Evolutionary conservation across 2,797 vertebrate genomes (phyloP), one percentile per base, ranked within the genome.

Genomic region (Sciurus vulgaris): DNA sequence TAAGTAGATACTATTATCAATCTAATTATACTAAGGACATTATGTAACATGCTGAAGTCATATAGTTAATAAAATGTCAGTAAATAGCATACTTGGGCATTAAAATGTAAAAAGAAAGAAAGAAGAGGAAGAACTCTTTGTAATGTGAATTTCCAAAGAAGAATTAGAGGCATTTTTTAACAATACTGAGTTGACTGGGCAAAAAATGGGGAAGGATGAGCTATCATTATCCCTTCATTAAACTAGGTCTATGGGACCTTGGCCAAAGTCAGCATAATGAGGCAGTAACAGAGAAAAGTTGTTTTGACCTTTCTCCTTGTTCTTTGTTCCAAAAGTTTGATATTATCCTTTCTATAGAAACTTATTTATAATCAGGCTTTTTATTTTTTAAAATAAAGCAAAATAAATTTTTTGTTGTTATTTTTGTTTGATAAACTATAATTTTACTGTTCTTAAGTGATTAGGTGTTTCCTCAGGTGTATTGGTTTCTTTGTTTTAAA

Each of bases 251-350:
- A 18, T 10, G 15, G 79, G 77, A 95, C 81, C 63, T 93, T 95
- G 85, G 86, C 91, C 94, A 96, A 97, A 95, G 94, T 95, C 95
- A 95, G 88, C 63, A 86, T 96, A 94, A 95, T 92, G 65, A 96
- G 26, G 12, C 7, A 20, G 38, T 54, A 89, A 97, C 54, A 87
- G 79, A 77, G 94, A 89, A 89, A 90, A 85, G 61, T 85, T 86
- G 18, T 30, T 63, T 35, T 94, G 95, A 94, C 67, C 88, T 92
- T 94, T 88, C 74, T 59, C 13, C 13, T 90, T 70, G 13, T 78
- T 51, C 35, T 90, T 88, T 83, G 6, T 79, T 93, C 67, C 77
- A 35, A 83, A 89, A 72, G 8, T 87, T 84, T 93, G 47, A 70
- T 61, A 84, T 65, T 86, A 44, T 85, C 18, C 2, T 89, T 86